Conservation (phyloP, 2,797 vertebrate genomes). For the Myotis daubentonii region DNA sequence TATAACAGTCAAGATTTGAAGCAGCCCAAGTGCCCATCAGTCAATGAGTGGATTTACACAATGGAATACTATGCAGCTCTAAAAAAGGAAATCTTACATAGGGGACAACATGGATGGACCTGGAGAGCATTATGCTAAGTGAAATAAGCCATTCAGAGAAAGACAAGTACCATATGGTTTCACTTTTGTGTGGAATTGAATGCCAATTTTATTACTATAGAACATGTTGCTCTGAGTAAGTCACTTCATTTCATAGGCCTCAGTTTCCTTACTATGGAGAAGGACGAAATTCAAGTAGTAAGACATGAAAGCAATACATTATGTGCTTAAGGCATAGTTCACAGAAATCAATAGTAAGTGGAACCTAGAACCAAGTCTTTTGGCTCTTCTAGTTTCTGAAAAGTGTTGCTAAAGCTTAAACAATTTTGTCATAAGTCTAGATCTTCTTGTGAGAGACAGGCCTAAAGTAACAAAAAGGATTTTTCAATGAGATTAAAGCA, state of each 20-base stretch:
- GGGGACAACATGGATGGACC: neutral
- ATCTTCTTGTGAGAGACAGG: neutral
- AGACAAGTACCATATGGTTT: neutral
- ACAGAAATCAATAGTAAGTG: neutral
- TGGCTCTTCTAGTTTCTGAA: neutral
- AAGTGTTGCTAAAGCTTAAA: neutral
- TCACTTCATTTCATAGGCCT: neutral
- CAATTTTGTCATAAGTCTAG: neutral
- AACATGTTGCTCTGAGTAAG: neutral
- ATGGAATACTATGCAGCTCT: no score
- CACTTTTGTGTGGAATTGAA: neutral
- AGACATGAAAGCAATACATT: neutral
- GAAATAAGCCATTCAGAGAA: neutral
- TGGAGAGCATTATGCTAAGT: neutral
- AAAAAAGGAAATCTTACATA: neutral
- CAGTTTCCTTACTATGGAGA: neutral
- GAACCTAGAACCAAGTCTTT: neutral
- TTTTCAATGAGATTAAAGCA: neutral
- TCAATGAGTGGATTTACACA: no score
- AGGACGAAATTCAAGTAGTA: neutral
- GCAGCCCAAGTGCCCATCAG: neutral
- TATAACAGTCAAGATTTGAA: neutral
- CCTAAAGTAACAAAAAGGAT: neutral
- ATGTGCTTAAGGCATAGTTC: neutral
- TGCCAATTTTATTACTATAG: neutral